A percentile compares a stretch with the other conserved stretches of the same genome.
These are phyloP conservation scores for Pseudomugil tenellus DNA, from an alignment of 2,797 vertebrate species.

Conservation along the genomic window DNA sequence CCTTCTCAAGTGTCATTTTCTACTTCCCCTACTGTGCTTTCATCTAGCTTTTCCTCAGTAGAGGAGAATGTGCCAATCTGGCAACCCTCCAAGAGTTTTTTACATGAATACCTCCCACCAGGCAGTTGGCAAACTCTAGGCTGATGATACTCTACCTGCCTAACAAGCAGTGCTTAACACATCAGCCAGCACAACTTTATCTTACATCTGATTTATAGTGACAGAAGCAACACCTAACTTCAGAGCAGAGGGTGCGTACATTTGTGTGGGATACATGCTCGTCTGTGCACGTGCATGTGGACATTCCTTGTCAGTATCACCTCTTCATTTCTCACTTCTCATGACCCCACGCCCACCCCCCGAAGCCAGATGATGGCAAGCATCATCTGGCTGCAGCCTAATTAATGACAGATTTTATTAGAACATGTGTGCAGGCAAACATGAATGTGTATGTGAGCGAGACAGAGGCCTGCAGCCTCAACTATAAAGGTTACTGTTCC, in stretches of 20 bases:
- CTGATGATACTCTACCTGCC: slow-evolving; percentile 40
- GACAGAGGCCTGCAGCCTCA: slow-evolving; percentile 50
- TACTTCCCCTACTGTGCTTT: slow-evolving; percentile 20
- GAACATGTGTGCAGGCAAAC: slow-evolving; percentile 32
- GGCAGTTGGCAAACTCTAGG: slow-evolving; percentile 44
- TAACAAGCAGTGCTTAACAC: slow-evolving; percentile 25
- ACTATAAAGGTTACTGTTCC: slow-evolving; percentile 77
- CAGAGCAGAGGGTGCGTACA: neutral
- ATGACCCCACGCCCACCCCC: slow-evolving; percentile 10
- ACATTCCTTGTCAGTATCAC: slow-evolving; percentile 52
- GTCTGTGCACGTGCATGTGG: neutral
- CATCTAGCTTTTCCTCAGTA: slow-evolving; percentile 36
- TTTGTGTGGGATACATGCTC: slow-evolving; percentile 1
- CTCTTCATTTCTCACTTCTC: slow-evolving; percentile 51
- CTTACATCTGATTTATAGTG: slow-evolving; percentile 32
- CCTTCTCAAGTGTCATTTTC: slow-evolving; percentile 24
- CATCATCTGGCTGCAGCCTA: slow-evolving; percentile 70
- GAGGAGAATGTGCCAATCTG: slow-evolving; percentile 37
- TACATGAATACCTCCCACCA: slow-evolving; percentile 50
- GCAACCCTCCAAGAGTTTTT: slow-evolving; percentile 50
- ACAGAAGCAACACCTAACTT: slow-evolving; percentile 36
- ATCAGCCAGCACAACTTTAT: slow-evolving; percentile 23
- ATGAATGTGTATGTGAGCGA: slow-evolving; percentile 13
- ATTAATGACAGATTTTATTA: slow-evolving; percentile 73
- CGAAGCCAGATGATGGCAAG: slow-evolving; percentile 16